Conservation (phyloP, 2,113 vertebrate species). For the Nerophis ophidion region DNA sequence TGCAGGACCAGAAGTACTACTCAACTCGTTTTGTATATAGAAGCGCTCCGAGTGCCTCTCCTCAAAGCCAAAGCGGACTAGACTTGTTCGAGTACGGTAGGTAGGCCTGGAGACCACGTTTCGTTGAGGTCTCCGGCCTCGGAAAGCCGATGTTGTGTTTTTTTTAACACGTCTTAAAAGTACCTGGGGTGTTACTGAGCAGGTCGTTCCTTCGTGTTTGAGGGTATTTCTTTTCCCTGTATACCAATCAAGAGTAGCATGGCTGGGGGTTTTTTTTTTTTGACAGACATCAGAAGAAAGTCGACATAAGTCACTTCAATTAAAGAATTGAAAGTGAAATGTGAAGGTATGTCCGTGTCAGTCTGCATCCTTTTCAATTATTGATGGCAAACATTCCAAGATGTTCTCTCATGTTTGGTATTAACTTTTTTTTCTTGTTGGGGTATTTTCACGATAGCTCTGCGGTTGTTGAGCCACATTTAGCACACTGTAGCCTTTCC, state of each 20-base stretch:
- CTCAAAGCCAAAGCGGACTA: slow-evolving; percentile 51
- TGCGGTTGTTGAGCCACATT: slow-evolving; percentile 25
- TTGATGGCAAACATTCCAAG: slow-evolving; percentile 18
- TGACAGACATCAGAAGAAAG: slow-evolving; percentile 2
- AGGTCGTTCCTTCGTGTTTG: slow-evolving; percentile 11
- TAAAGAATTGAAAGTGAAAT: neutral
- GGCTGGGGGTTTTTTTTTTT: slow-evolving; percentile 15
- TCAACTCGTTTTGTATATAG: too few relatives aligned
- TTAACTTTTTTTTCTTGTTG: slow-evolving; percentile 31
- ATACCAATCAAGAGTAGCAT: slow-evolving; percentile 2
- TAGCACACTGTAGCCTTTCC: slow-evolving; percentile 25
- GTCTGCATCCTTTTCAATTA: neutral
- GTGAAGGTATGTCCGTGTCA: neutral
- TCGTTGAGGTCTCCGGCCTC: slow-evolving; percentile 26
- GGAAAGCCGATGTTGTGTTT: slow-evolving; percentile 43
- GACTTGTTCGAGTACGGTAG: slow-evolving; percentile 2
- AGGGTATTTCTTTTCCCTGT: slow-evolving; percentile 14
- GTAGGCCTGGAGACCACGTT: neutral
- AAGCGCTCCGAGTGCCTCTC: neutral
- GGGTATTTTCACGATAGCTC: slow-evolving; percentile 23
- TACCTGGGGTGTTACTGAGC: slow-evolving; percentile 45
- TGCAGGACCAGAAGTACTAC: neutral
- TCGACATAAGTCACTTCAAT: neutral
- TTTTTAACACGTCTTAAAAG: slow-evolving; percentile 44
- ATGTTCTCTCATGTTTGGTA: slow-evolving; percentile 25